These are phyloP conservation scores for Pan troglodytes DNA, from an alignment of 2,113 vertebrate species.

Conservation along the genomic window NHGRI_mPanTro3-v2.1_pri NC_086015.1:155097001-155097500, in stretches of 20 bases:
- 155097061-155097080: not conserved
- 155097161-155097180: not conserved
- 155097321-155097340: not conserved
- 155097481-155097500: not conserved
- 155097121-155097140: not conserved
- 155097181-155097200: not conserved
- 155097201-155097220: not conserved
- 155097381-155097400: not conserved
- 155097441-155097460: not conserved
- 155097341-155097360: not conserved
- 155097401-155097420: not conserved
- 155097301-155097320: not conserved
- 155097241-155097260: not conserved
- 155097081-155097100: not conserved
- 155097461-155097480: not conserved
- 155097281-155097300: not conserved
- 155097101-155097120: not conserved
- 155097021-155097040: constrained; percentile 8
- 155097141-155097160: not conserved
- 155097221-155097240: not conserved
- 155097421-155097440: not conserved
- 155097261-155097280: not conserved
- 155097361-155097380: not conserved
- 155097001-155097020: constrained; percentile 38
- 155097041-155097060: constrained; percentile 62